Percentiles rank a stretch among this genome's conserved stretches.
Evolutionary conservation across 2,888 invertebrate species (phyloP).

Genomic region (Leucophenga maculata): DNA sequence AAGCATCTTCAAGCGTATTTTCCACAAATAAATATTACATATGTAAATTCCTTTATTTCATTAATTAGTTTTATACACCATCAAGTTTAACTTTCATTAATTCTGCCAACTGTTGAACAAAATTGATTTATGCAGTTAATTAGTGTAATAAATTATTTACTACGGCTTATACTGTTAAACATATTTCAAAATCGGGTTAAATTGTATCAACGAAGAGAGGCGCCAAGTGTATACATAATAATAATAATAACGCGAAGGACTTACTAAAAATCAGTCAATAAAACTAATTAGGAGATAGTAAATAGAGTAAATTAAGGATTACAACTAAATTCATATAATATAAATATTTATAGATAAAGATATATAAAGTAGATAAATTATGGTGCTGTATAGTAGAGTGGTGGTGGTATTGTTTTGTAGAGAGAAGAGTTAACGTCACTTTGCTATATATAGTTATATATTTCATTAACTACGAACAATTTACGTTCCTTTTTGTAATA

Average conservation of each 20-base stretch:
- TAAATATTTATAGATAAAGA: conserved; percentile 1
- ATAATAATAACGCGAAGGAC: not conserved
- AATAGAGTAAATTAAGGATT: not conserved
- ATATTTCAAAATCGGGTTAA: too few relatives aligned
- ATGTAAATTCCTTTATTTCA: conserved; percentile 18
- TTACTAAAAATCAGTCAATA: conserved; percentile 18
- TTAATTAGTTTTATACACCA: conserved; percentile 16
- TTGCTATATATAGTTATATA: conserved; percentile 9
- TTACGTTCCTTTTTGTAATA: conserved; percentile 36
- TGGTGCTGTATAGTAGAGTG: not conserved
- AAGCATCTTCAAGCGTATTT: not conserved
- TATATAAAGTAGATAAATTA: conserved; percentile 2
- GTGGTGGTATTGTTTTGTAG: not conserved
- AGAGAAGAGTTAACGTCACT: not conserved
- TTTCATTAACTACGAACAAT: conserved; percentile 23
- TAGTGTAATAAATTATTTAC: too few relatives aligned
- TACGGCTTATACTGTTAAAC: too few relatives aligned
- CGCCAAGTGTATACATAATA: not conserved
- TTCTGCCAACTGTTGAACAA: not conserved
- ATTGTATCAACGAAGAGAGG: not conserved
- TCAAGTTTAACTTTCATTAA: conserved; percentile 7
- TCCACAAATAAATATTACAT: not conserved
- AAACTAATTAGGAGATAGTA: conserved; percentile 2
- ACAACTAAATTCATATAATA: not conserved
- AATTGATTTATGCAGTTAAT: not conserved